Conservation (phyloP, 2,797 vertebrate species). For the Podarcis siculus region DNA sequence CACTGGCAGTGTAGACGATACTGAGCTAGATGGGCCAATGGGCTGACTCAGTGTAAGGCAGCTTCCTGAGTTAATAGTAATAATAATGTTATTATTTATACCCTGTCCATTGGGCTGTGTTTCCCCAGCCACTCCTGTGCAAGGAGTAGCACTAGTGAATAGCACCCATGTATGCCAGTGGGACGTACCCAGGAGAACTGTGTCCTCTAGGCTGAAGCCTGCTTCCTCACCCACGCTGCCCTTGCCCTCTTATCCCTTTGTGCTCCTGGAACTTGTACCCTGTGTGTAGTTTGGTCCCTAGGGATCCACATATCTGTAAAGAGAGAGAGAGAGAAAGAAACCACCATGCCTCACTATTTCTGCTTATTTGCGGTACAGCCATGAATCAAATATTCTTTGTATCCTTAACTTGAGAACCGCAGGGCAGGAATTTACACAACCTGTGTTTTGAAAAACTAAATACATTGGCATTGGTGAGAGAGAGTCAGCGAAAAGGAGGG, state of each 20-base stretch:
- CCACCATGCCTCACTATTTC: too few relatives aligned
- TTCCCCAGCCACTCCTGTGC: background rate
- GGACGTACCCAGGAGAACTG: background rate
- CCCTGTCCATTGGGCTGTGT: too few relatives aligned
- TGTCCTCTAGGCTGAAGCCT: background rate
- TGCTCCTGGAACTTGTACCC: background rate
- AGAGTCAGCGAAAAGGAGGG: background rate
- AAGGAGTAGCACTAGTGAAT: background rate
- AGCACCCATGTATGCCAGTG: background rate
- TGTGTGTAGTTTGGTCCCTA: background rate
- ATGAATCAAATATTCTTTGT: background rate
- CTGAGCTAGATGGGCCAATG: too few relatives aligned
- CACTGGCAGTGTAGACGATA: too few relatives aligned
- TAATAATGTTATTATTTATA: too few relatives aligned
- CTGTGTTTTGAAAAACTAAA: conserved; percentile 4
- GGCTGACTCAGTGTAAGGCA: too few relatives aligned
- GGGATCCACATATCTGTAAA: background rate
- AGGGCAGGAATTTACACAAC: background rate
- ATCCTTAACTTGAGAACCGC: background rate
- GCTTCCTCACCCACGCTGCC: too few relatives aligned
- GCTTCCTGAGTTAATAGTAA: too few relatives aligned
- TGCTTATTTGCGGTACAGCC: background rate
- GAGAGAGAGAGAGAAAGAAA: background rate
- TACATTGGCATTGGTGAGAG: background rate
- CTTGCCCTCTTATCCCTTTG: background rate